Evolutionary conservation across 2,888 invertebrate species (phyloP).

Genomic region (Pegoplata infirma): DNA sequence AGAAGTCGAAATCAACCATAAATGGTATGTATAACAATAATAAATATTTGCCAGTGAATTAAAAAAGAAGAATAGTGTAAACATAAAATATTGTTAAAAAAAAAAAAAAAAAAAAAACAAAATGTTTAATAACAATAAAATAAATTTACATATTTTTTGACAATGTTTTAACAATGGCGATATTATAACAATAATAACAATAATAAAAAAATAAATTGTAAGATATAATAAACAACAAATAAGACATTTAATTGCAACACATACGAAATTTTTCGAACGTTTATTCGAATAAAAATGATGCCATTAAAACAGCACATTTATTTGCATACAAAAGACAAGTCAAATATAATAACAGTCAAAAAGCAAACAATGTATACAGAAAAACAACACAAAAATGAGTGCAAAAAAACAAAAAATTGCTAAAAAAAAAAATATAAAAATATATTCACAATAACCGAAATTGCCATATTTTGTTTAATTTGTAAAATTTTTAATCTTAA

Average conservation of each 20-base stretch:
- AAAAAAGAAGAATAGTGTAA: not conserved
- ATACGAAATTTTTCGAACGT: not conserved
- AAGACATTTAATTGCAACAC: slow-evolving; percentile 47
- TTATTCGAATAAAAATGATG: slow-evolving; percentile 8
- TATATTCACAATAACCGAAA: not conserved
- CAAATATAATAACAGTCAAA: slow-evolving; percentile 35
- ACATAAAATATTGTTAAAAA: not conserved
- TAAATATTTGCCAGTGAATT: not conserved
- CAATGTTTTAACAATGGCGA: slow-evolving; percentile 14
- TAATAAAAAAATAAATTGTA: slow-evolving; percentile 12
- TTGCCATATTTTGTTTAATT: not conserved
- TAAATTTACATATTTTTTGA: slow-evolving; percentile 18
- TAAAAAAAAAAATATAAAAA: not conserved
- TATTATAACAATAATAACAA: slow-evolving; percentile 14
- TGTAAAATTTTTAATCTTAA: not conserved
- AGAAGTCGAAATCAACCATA: not conserved
- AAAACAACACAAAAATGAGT: not conserved
- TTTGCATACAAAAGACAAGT: slow-evolving; percentile 46
- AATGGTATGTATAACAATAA: not conserved
- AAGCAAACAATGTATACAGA: not conserved
- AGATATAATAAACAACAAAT: slow-evolving; percentile 29
- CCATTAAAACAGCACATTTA: slow-evolving; percentile 43
- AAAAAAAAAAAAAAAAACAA: not conserved
- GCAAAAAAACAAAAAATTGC: not conserved
- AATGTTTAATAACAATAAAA: too few species aligned